A percentile compares a stretch with the other conserved stretches of the same genome.
Conservation (phyloP, 1,140 invertebrate species). For the Palaemon carinicauda region DNA sequence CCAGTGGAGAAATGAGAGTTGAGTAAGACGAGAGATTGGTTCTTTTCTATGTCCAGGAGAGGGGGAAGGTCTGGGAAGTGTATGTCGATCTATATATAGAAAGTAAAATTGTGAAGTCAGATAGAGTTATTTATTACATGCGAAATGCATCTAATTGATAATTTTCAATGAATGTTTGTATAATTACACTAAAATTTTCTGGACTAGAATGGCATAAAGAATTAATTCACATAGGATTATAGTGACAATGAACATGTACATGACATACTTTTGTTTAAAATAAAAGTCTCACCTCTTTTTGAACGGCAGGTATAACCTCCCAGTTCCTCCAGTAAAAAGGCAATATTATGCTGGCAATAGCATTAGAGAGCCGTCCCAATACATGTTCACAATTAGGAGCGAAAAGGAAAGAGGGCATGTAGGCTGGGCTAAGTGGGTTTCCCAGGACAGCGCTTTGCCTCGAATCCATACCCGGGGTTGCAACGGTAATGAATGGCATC, state of each 20-base stretch:
- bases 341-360: background rate
- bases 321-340: slow-evolving; percentile 1
- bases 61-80: slow-evolving; percentile 18
- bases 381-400: background rate
- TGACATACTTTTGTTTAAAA: too few relatives aligned
- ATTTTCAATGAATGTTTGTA: too few relatives aligned
- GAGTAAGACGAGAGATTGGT: slow-evolving; percentile 1
- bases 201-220: too few relatives aligned
- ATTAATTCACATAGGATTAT: background rate
- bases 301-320: background rate
- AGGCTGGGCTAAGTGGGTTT: slow-evolving; percentile 12
- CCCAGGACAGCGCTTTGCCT: background rate
- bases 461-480: background rate
- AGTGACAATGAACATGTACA: too few relatives aligned
- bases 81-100: background rate
- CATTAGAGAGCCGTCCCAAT: background rate
- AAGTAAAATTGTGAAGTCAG: too few relatives aligned
- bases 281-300: background rate
- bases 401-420: background rate
- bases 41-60: slow-evolving; percentile 20
- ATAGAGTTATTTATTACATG: background rate
- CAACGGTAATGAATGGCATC: background rate
- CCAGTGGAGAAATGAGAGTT: slow-evolving; percentile 1
- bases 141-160: too few relatives aligned
- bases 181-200: too few relatives aligned